These are phyloP conservation scores for Champsocephalus gunnari DNA, from an alignment of 2,797 vertebrate species.

Conservation along the genomic window DNA sequence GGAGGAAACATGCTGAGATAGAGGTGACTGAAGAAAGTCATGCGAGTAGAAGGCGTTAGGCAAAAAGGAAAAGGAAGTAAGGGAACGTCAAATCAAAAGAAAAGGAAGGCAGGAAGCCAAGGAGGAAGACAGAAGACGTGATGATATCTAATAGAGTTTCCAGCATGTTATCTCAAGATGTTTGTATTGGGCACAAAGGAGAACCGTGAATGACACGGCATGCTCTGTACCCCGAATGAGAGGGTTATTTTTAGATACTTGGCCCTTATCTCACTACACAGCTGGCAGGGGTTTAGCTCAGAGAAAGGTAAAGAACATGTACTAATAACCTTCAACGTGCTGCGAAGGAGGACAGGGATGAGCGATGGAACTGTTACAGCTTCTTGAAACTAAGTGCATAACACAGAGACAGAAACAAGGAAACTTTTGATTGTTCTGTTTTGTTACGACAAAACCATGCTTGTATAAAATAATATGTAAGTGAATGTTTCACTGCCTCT, in stretches of 20 bases:
- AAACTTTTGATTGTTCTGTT: slow-evolving; percentile 10
- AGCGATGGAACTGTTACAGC: slow-evolving; percentile 9
- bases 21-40: slow-evolving; percentile 2
- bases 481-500: slow-evolving; percentile 5
- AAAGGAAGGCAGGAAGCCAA: slow-evolving; percentile 29
- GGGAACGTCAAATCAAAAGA: slow-evolving; percentile 25
- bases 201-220: slow-evolving; percentile 66
- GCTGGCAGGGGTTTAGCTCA: slow-evolving; percentile 63
- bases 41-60: neutral
- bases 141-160: slow-evolving; percentile 53
- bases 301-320: slow-evolving; percentile 72
- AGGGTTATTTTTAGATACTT: slow-evolving; percentile 74
- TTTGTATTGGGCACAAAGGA: slow-evolving; percentile 62
- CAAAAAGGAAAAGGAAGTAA: slow-evolving; percentile 33
- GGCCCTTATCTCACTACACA: slow-evolving; percentile 76
- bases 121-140: slow-evolving; percentile 29
- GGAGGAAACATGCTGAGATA: neutral
- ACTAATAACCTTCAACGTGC: slow-evolving; percentile 62
- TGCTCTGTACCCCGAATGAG: slow-evolving; percentile 57
- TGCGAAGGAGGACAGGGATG: slow-evolving; percentile 45
- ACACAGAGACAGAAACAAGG: neutral
- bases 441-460: slow-evolving; percentile 8
- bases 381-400: slow-evolving; percentile 20
- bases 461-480: slow-evolving; percentile 5
- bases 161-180: slow-evolving; percentile 58